Percentiles rank a stretch among this genome's conserved stretches.
Evolutionary conservation across 2,113 vertebrate genomes (phyloP).

Genomic region (Nesogale talazaci): DNA sequence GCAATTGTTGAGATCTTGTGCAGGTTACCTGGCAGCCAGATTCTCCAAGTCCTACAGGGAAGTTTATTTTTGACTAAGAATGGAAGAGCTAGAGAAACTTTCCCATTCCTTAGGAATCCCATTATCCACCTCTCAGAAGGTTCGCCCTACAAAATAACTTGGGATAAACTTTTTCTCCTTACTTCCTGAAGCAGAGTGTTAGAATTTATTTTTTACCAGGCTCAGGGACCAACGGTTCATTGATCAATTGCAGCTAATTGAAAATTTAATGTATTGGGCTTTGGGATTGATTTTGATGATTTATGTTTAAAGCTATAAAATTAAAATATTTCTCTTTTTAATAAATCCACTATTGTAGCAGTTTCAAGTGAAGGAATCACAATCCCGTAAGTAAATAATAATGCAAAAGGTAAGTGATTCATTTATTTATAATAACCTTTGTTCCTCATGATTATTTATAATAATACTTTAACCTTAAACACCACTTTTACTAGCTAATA

Average conservation of each 20-base stretch:
- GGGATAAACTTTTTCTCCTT: neutral
- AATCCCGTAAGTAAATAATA: constrained; percentile 31
- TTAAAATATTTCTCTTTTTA: constrained; percentile 13
- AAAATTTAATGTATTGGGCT: neutral
- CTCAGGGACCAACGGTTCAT: neutral
- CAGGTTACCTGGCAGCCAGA: no score
- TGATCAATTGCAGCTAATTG: neutral
- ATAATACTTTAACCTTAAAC: neutral
- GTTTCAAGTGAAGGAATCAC: neutral
- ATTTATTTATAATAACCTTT: constrained; percentile 11
- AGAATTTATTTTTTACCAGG: neutral
- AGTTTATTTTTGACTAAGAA: neutral
- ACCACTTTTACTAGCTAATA: neutral
- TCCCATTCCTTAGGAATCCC: neutral
- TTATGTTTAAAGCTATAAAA: neutral
- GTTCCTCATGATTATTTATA: constrained; percentile 4
- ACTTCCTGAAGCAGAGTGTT: neutral
- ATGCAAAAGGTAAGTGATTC: neutral
- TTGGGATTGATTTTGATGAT: constrained; percentile 7
- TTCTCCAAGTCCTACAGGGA: no score
- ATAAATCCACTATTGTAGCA: neutral
- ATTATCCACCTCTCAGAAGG: neutral
- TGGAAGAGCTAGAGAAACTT: neutral
- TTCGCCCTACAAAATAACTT: neutral
- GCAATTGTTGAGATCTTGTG: no score